Evolutionary conservation across 2,888 invertebrate species (phyloP), one percentile per base, ranked within the genome.

Genomic region (Drosophila niveifrons): DNA sequence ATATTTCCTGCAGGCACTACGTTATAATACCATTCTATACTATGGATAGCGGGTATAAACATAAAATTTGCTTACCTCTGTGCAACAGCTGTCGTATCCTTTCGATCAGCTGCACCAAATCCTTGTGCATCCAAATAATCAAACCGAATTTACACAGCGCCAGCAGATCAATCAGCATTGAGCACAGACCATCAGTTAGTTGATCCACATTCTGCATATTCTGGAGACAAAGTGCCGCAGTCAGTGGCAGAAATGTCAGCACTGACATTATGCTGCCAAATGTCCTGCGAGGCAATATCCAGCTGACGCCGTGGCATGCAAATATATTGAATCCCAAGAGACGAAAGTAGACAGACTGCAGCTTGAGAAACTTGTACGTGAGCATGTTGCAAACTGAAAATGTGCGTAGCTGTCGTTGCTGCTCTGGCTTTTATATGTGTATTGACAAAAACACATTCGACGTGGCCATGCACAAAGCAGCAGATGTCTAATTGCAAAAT

Each of bases 361-460:
- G 18, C 9, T 52, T 65, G 2, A 82, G 64, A 48, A 82, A 85
- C 55, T 55, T 72, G 28, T 57, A 13, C 28, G 82, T 73, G 61
- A 66, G 55, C 82, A 71, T 71, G 66, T 66, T 29, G 44, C 76
- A 61, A 61, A 43, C 41, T 36, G 11, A 7, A 48, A 43, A 17
- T 55, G n/a, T 23, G 28, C 11, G 13, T 41, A 43, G 13, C 31
- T 31, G 6, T 15, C 11, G 39, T 41, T 8, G 4, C 2, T 50
- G 8, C 23, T 23, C 23, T 8, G 1, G 43, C 13, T 34, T 68
- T 64, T 51, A 69, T 58, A 48, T 36, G 1, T n/a, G 6, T 23
- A 23, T 23, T 23, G 44, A 13, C 15, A 15, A 8, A 13, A 11
- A 36, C 10, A n/a, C 39, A 39, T 39, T 39, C 39, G 7, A 13